phyloP scores from a whole-genome alignment of 2,888 invertebrate genomes.

The Lasioglossum figueresi region DNA sequence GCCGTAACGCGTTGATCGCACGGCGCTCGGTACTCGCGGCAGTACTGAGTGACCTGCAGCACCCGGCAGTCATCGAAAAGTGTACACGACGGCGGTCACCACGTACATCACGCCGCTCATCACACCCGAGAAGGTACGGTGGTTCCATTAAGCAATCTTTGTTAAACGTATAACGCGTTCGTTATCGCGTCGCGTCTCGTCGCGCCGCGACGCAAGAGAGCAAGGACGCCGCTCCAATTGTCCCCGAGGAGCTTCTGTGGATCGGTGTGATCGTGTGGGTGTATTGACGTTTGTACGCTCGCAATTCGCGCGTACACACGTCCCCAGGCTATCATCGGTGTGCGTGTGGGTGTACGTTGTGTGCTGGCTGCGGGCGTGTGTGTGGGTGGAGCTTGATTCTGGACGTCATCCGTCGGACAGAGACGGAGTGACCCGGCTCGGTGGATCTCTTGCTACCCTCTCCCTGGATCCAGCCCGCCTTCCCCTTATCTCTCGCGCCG shows the following conservation, averaged over 20 bases:
- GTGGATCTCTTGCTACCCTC: conserved; percentile 37
- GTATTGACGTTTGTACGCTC: conserved; percentile 27
- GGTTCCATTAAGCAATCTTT: conserved; percentile 30
- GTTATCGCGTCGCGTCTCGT: neutral
- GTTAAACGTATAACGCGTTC: neutral
- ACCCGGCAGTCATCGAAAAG: conserved; percentile 74
- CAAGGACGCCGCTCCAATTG: conserved; percentile 5
- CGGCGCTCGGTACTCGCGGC: conserved; percentile 74
- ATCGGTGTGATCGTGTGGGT: conserved; percentile 46
- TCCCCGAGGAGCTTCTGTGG: conserved; percentile 23
- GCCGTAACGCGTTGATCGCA: conserved; percentile 60
- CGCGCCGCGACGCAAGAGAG: neutral
- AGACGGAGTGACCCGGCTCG: conserved; percentile 58
- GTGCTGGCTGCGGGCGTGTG: conserved; percentile 61
- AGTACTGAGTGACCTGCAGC: conserved; percentile 75
- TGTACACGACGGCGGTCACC: conserved; percentile 83
- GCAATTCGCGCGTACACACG: neutral
- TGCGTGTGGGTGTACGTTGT: conserved; percentile 36
- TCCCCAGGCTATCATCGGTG: conserved; percentile 12
- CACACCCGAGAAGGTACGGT: conserved; percentile 83
- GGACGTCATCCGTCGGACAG: conserved; percentile 72
- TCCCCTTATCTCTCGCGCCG: conserved; percentile 50
- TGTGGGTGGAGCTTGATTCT: conserved; percentile 71
- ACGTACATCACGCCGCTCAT: conserved; percentile 84
- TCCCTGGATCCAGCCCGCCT: neutral